Base-by-base conservation (phyloP, 2,113 vertebrate genomes). In the Diphyllodes magnificus region DNA sequence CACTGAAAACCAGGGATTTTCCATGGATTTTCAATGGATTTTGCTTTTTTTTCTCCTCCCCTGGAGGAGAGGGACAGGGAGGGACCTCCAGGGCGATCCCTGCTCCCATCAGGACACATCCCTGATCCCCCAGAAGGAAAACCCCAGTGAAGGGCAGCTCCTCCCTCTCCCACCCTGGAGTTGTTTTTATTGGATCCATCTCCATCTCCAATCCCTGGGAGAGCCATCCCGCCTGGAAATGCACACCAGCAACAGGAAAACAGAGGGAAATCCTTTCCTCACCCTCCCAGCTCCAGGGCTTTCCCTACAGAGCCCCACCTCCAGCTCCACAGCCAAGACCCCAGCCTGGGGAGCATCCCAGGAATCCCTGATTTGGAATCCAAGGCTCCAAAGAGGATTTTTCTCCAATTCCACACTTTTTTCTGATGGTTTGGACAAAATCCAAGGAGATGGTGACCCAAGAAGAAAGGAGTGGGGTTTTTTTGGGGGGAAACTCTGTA, bases 161-260 rank as follows among this genome's bases (percentile, higher is more conserved):
- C 30, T 42, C 24, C 13, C 24, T 49, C 30, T 28, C 42, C 21
- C 50, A 56, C 5, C 40, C 81, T 8, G 17, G 35, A 30, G 75
- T 4, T 27, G 5, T 6, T 19, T 31, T 53, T 21, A 15, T 8
- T 11, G 27, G 54, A 69, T 44, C 66, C 56, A 28, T 0, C 5
- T 33, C 50, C 5, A 0, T 7, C 30, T 47, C 70, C 11, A 30
- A 39, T 5, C 47, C 51, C 53, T 9, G 3, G 57, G 25, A 68
- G 47, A 30, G 31, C 30, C 10, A 5, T 35, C 45, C 44, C 6
- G 31, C 61, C 61, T 4, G 1, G 45, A 35, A 50, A 44, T 1
- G 21, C 25, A 1, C 50, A 14, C 7, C 61, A 35, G 28, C 24
- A 40, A 23, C 0, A 0, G 1, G 11, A 17, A 28, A 30, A 54